Evolutionary conservation across 1,140 invertebrate genomes (phyloP).

Genomic region (Samia ricini): DNA sequence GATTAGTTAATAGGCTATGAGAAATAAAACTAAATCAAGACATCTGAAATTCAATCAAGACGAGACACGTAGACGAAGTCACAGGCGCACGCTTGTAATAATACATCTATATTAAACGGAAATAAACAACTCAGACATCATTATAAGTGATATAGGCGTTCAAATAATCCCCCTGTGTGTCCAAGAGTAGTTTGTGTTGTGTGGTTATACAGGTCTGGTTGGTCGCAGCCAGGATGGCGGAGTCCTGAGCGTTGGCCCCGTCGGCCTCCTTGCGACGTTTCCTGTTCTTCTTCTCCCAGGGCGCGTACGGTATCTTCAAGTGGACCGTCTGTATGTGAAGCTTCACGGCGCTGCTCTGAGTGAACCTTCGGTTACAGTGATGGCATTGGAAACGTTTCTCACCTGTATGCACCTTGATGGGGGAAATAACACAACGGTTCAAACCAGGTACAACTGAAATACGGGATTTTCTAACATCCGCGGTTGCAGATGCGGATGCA

Average conservation of each 20-base stretch:
- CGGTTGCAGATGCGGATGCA: no score
- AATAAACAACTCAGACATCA: constrained; percentile 35
- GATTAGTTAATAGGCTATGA: no score
- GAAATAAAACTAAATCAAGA: no score
- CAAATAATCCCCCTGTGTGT: constrained; percentile 50
- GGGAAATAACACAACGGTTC: no score
- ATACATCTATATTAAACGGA: no score
- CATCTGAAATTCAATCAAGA: no score
- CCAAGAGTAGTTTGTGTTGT: constrained; percentile 30
- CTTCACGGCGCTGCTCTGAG: constrained; percentile 64
- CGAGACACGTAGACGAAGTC: no score
- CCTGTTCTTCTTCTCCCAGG: constrained; percentile 68
- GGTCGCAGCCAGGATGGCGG: constrained; percentile 6
- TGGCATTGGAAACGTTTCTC: constrained; percentile 65
- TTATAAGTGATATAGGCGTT: constrained; percentile 65
- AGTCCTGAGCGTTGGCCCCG: constrained; percentile 2
- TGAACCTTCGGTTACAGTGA: constrained; percentile 64
- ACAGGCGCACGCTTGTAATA: no score
- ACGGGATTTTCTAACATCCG: no score
- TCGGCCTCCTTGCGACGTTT: constrained; percentile 49
- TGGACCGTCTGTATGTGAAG: constrained; percentile 70
- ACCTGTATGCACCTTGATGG: constrained; percentile 58
- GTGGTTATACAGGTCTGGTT: not conserved
- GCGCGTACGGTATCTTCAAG: constrained; percentile 67
- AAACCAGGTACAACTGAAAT: no score